Percentiles rank a stretch among this genome's conserved stretches.
Evolutionary conservation across 2,888 invertebrate genomes (phyloP).

Genomic region (Thecocarcelia acutangulata): DNA sequence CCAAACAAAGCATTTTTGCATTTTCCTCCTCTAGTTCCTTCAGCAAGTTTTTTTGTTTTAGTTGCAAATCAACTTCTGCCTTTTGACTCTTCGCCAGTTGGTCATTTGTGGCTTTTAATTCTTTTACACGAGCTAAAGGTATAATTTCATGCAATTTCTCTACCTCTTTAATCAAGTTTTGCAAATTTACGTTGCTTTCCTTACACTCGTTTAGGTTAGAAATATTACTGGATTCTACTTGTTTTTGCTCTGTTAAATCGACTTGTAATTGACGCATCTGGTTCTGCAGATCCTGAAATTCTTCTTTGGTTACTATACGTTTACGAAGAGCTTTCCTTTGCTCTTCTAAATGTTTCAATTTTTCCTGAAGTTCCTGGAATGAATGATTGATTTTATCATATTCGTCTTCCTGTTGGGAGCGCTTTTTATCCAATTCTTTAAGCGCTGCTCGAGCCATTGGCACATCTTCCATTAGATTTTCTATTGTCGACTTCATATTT

Average conservation of each 20-base stretch:
- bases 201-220: slow-evolving; percentile 70
- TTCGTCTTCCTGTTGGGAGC: slow-evolving; percentile 58
- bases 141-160: slow-evolving; percentile 69
- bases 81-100: slow-evolving; percentile 36
- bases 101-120: slow-evolving; percentile 65
- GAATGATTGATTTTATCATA: slow-evolving; percentile 65
- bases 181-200: slow-evolving; percentile 62
- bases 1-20: slow-evolving; percentile 39
- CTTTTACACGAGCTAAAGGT: slow-evolving; percentile 63
- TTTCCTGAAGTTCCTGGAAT: slow-evolving; percentile 66
- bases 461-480: slow-evolving; percentile 67
- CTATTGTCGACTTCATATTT: slow-evolving; percentile 67
- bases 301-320: slow-evolving; percentile 74
- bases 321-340: slow-evolving; percentile 71
- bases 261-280: slow-evolving; percentile 64
- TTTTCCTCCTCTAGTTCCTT: slow-evolving; percentile 54
- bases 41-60: slow-evolving; percentile 13
- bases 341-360: slow-evolving; percentile 58
- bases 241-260: slow-evolving; percentile 66
- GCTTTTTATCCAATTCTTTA: slow-evolving; percentile 53
- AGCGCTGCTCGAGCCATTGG: slow-evolving; percentile 53
- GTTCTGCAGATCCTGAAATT: slow-evolving; percentile 70
- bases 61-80: slow-evolving; percentile 4
- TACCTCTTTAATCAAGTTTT: slow-evolving; percentile 66
- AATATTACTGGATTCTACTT: slow-evolving; percentile 25